Percentiles rank a stretch among this genome's conserved stretches.
Evolutionary conservation across 2,888 invertebrate genomes (phyloP).

Genomic region (Trachelus iudaicus): DNA sequence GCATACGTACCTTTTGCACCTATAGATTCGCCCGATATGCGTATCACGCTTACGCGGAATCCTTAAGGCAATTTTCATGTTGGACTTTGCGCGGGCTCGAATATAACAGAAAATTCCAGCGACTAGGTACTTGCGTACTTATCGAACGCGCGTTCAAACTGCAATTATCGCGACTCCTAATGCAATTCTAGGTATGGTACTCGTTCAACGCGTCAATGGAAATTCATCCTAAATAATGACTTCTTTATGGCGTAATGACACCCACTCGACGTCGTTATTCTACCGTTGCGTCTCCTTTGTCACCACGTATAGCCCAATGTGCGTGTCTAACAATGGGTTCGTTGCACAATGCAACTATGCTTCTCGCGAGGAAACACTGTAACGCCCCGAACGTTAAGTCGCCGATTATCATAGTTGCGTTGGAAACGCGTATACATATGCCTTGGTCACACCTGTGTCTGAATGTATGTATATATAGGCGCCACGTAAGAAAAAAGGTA

Average conservation of each 20-base stretch:
- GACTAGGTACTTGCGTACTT: background rate
- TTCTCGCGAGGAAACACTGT: background rate
- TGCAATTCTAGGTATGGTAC: background rate
- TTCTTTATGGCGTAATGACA: background rate
- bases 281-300: slow-evolving; percentile 1
- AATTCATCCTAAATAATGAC: background rate
- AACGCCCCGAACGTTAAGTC: background rate
- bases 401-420: background rate
- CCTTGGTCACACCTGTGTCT: background rate
- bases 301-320: background rate
- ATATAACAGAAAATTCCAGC: background rate
- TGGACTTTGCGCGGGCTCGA: background rate
- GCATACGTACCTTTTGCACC: background rate
- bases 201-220: background rate
- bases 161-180: background rate
- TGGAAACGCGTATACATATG: background rate
- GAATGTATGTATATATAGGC: background rate
- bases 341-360: background rate
- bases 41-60: background rate
- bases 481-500: background rate
- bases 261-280: background rate
- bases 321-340: background rate
- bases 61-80: background rate
- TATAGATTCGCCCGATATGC: background rate
- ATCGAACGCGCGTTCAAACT: background rate